Evolutionary conservation across 2,113 vertebrate species (phyloP).

Genomic region (Aviceda subcristata): DNA sequence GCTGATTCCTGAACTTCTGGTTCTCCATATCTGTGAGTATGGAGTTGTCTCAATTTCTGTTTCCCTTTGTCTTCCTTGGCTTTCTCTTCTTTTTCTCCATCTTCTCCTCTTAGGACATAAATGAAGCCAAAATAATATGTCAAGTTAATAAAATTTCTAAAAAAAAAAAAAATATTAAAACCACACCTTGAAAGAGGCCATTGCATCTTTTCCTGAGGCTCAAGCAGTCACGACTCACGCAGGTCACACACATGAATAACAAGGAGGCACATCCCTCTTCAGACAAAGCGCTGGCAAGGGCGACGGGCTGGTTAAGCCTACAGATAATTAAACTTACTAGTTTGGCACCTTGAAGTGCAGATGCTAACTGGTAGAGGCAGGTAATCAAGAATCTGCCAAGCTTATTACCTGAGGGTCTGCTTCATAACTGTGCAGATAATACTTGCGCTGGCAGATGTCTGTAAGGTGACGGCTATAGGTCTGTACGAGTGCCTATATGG

Average conservation of each 20-base stretch:
- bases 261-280: not conserved
- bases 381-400: not conserved
- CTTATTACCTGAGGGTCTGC: not conserved
- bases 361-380: not conserved
- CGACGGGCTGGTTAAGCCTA: not conserved
- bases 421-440: not conserved
- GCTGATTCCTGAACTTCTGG: constrained; percentile 90
- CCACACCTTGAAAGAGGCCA: not conserved
- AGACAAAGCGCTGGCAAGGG: not conserved
- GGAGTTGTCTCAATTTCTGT: constrained; percentile 78
- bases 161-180: not conserved
- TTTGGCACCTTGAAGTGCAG: not conserved
- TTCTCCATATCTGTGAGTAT: constrained; percentile 83
- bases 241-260: not conserved
- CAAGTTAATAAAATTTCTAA: not conserved
- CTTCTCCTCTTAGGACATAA: constrained; percentile 75
- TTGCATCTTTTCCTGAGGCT: not conserved
- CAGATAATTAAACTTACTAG: not conserved
- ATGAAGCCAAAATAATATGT: not conserved
- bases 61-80: constrained; percentile 81
- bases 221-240: not conserved
- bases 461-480: not conserved
- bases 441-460: not conserved
- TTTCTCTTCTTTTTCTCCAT: constrained; percentile 80
- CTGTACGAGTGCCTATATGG: not conserved